These are phyloP conservation scores for Formica selysi DNA, from an alignment of 1,140 invertebrate genomes.

Conservation along the genomic window DNA sequence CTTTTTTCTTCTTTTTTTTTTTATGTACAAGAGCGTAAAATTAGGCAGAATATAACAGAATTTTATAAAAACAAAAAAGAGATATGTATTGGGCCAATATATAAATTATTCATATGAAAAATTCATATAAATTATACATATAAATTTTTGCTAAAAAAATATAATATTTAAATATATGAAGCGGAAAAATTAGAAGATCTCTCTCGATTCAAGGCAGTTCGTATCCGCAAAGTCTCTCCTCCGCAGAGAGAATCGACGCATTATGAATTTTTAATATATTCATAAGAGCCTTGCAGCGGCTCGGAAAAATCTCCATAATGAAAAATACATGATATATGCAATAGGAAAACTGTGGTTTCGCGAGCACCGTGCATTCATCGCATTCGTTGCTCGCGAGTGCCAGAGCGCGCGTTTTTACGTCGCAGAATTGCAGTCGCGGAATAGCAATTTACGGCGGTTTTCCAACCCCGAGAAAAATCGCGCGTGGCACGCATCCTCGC, in stretches of 20 bases:
- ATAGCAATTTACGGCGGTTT: not conserved
- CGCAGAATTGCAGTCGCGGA: conserved; percentile 26
- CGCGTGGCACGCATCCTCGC: conserved; percentile 29
- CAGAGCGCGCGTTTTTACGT: conserved; percentile 23
- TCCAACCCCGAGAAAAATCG: conserved; percentile 25
- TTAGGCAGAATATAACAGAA: not conserved
- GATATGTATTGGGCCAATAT: not conserved
- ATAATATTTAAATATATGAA: not conserved
- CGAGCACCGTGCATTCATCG: conserved; percentile 10
- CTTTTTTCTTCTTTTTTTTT: too few relatives aligned
- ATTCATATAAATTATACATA: too few relatives aligned
- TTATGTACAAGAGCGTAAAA: not conserved
- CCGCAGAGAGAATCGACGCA: not conserved
- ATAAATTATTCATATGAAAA: too few relatives aligned
- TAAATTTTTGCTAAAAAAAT: not conserved
- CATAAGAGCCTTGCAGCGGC: not conserved
- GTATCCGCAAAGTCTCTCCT: not conserved
- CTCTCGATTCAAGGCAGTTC: not conserved
- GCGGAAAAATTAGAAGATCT: not conserved
- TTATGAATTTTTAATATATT: not conserved
- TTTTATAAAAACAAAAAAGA: not conserved
- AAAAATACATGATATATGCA: not conserved
- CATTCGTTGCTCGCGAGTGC: conserved; percentile 10
- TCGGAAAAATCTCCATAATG: not conserved
- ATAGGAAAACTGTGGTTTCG: conserved; percentile 7